Conservation (phyloP, 1,140 invertebrate genomes). For the Lepidurus apus region DNA sequence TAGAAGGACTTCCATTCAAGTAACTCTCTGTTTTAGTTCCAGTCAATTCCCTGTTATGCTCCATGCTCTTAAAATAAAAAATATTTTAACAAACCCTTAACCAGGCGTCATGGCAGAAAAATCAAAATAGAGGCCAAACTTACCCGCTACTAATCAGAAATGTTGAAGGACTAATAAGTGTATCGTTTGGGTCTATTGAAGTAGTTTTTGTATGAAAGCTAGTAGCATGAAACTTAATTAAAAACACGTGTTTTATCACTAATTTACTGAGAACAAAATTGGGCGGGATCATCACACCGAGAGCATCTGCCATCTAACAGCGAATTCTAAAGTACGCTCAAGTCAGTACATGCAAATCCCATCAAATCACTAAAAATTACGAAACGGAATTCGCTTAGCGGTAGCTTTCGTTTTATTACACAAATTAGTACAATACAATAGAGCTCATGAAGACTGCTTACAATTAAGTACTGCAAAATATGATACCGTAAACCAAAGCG, state of each 20-base stretch:
- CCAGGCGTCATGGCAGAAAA: not conserved
- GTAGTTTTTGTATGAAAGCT: not conserved
- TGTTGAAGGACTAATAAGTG: no score
- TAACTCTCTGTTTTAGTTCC: not conserved
- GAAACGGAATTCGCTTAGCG: not conserved
- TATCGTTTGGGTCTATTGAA: no score
- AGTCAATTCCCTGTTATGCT: not conserved
- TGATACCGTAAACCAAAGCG: not conserved
- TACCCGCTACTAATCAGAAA: not conserved
- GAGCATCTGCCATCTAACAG: not conserved
- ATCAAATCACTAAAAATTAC: no score
- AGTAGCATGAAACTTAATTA: not conserved
- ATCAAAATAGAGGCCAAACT: not conserved
- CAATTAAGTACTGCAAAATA: not conserved
- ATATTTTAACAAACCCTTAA: not conserved
- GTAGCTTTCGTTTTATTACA: conserved; percentile 9
- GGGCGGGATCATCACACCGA: not conserved
- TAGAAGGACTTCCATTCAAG: not conserved
- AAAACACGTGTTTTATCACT: not conserved
- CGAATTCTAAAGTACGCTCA: not conserved
- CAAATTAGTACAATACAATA: not conserved
- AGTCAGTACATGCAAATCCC: not conserved
- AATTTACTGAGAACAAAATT: not conserved
- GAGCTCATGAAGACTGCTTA: not conserved
- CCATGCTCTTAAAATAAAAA: not conserved